Base-by-base conservation (phyloP, 2,888 invertebrate genomes). In the Stenodema calcarata region DNA sequence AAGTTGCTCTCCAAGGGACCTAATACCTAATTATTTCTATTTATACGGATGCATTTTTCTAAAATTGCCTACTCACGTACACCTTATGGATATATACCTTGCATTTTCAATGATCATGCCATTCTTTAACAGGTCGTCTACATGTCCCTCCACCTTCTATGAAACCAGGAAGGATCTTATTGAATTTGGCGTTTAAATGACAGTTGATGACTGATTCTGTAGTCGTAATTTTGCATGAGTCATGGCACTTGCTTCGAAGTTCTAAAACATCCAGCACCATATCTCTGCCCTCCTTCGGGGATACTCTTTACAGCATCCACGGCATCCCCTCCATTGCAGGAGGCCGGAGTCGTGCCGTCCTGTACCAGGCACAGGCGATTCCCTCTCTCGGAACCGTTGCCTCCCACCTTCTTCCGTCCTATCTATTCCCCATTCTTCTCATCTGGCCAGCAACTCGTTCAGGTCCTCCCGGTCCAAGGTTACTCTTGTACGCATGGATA, bases 351-450 rank as follows among this genome's bases (percentile, higher is more conserved):
- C 80, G 80, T 80, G 80, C 28, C 80, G 54, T 50, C 54, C 50
- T 16, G 80, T 80, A 80, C 80, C 80, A 80, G 80, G 80, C 80
- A 47, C 80, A 50, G 54, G 30, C 79, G 27, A 3, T 50, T 12
- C 50, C 2, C 80, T 41, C 76, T 23, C 41, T 30, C n/a, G 70
- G 70, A 11, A 28, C 70, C 23, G 44, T 4, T 12, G 4, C 23
- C 78, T 42, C 78, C 44, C 78, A 16, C 78, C 16, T 44, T 42
- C 18, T 28, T 70, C 28, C 28, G 9, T 28, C 18, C 75, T 30
- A 16, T 69, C 28, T 69, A 7, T n/a, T 28, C 35, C 42, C 78
- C 41, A 27, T 78, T 47, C 42, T 47, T 44, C 23, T 78, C 78
- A 44, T 44, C 44, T 44, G 42, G 76, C 42, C 76, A 7, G 78